Base-by-base conservation (phyloP, 2,888 invertebrate genomes). In the Rhagonycha lutea region DNA sequence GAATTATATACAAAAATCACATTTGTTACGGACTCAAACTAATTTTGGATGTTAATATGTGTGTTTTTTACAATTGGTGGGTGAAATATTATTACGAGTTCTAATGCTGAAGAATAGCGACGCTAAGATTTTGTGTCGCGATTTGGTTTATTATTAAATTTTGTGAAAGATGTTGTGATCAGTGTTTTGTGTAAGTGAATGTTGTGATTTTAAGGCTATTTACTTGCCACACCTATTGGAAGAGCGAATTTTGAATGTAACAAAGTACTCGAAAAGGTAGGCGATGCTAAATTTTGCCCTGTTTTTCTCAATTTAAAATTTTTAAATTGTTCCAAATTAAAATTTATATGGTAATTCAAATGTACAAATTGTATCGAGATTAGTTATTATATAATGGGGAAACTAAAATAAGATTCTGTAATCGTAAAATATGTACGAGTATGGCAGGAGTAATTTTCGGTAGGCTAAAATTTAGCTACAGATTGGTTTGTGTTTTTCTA, bases 111-210 rank as follows among this genome's bases (percentile, higher is more conserved):
- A 4, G 47, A n/a, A 47, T 47, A n/a, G 47, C 47, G 47, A 47
- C 47, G 47, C 47, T n/a, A 47, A 47, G 47, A 47, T n/a, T 47
- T 47, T 47, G 47, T 47, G 47, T n/a, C n/a, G 47, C 5, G 47
- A n/a, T 47, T 47, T 47, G 8, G 7, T 47, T 47, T 47, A 4
- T n/a, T 75, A 67, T 23, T 12, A 28, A 47, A 63, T 63, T 70
- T 69, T 62, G 74, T 74, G 74, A 61, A 74, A 74, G 74, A 74
- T 74, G 75, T 65, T 72, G 73, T 73, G 73, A 73, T 29, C 67
- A 7, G 47, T n/a, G 47, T n/a, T 67, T 23, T 70, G 29, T 72
- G 62, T 75, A 62, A 61, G 71, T 72, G 68, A 14, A 23, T 60
- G 10, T 68, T 61, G 29, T 23, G 47, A 47, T n/a, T n/a, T n/a